These are phyloP conservation scores for Euschistus heros DNA, from an alignment of 1,140 invertebrate species.

Conservation along the genomic window DNA sequence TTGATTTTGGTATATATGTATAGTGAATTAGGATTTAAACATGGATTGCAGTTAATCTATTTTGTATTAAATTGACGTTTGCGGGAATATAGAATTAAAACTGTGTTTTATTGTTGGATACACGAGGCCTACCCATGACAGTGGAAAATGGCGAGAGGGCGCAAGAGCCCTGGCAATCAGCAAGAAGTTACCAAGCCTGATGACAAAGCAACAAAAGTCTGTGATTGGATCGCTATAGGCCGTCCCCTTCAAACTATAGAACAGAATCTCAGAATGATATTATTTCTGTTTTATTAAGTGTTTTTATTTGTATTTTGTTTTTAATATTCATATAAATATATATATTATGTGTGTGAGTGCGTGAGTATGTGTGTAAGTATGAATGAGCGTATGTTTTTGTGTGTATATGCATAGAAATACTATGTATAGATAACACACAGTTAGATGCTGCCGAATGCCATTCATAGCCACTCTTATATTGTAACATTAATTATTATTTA, in stretches of 20 bases:
- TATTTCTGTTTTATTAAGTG: constrained; percentile 11
- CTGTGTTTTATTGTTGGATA: not conserved
- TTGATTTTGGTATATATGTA: not conserved
- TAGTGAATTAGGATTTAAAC: not conserved
- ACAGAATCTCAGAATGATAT: constrained; percentile 2
- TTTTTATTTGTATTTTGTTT: constrained; percentile 15
- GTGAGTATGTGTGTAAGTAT: constrained; percentile 10
- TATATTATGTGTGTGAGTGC: not conserved
- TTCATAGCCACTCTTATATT: constrained; percentile 12
- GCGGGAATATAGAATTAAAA: constrained; percentile 6
- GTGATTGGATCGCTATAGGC: constrained; percentile 21
- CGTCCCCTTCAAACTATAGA: not conserved
- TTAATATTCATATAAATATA: constrained; percentile 7
- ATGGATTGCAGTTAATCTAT: not conserved
- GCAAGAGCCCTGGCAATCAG: not conserved
- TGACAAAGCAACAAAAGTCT: constrained; percentile 16
- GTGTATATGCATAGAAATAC: not conserved
- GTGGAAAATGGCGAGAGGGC: not conserved
- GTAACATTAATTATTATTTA: constrained; percentile 18
- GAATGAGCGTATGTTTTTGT: constrained; percentile 3
- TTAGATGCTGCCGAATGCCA: constrained; percentile 6
- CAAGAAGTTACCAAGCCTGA: constrained; percentile 20
- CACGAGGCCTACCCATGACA: constrained; percentile 10
- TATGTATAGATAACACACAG: not conserved
- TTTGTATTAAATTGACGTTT: not conserved